Evolutionary conservation across 2,888 invertebrate species (phyloP).

Genomic region (Trissonchulus latispiculum): DNA sequence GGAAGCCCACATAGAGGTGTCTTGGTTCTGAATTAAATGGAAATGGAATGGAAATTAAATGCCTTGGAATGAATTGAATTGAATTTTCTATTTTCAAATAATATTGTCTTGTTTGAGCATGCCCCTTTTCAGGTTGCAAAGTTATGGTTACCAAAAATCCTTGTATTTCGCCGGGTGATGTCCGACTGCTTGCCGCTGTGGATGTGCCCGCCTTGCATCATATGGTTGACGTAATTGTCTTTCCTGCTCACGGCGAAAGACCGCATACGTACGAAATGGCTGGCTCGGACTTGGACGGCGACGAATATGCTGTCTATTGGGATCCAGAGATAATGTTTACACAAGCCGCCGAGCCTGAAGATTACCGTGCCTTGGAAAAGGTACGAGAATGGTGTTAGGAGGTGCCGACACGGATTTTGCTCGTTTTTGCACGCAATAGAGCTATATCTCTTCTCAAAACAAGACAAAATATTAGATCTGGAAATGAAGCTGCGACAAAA

Average conservation of each 20-base stretch:
- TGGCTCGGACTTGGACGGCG: constrained; percentile 47
- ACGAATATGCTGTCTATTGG: constrained; percentile 46
- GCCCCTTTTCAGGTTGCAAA: constrained; percentile 24
- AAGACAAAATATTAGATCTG: no score
- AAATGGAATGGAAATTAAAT: no score
- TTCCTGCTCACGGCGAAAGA: constrained; percentile 35
- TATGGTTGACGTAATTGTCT: constrained; percentile 41
- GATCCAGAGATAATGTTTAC: constrained; percentile 37
- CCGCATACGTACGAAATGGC: constrained; percentile 40
- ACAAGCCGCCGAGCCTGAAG: neutral
- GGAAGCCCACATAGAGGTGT: no score
- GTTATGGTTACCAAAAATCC: constrained; percentile 42
- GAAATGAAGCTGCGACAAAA: no score
- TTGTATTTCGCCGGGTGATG: constrained; percentile 41
- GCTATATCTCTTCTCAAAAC: no score
- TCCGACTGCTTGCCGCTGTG: constrained; percentile 38
- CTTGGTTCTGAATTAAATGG: no score
- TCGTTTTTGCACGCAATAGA: no score
- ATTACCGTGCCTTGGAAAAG: neutral
- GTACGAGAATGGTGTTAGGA: neutral
- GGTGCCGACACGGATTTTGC: no score
- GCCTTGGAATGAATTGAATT: no score
- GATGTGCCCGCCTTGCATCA: constrained; percentile 33
- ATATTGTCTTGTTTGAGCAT: no score
- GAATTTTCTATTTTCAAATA: no score